These are phyloP conservation scores for Heliothis subflexa DNA, from an alignment of 1,140 invertebrate species.

Conservation along the genomic window DNA sequence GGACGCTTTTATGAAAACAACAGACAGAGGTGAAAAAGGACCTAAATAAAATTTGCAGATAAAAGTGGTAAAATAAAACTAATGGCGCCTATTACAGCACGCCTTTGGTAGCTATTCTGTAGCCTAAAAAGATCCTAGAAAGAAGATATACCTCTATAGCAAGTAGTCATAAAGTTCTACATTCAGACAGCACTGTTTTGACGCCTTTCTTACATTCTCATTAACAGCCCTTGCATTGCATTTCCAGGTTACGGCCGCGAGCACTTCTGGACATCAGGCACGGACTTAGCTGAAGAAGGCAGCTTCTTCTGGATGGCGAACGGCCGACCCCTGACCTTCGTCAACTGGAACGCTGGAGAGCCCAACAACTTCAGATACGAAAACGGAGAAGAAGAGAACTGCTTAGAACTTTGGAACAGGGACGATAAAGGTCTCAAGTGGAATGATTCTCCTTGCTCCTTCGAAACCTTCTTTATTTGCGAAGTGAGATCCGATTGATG, in stretches of 20 bases:
- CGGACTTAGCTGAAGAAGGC: conserved; percentile 95
- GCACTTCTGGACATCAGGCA: conserved; percentile 97
- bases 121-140: too few species aligned
- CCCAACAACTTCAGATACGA: conserved; percentile 97
- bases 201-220: neutral
- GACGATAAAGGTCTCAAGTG: conserved; percentile 96
- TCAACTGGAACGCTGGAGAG: conserved; percentile 97
- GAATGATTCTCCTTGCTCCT: conserved; percentile 97
- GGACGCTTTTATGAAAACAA: too few species aligned
- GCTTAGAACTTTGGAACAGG: conserved; percentile 95
- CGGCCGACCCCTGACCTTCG: conserved; percentile 94
- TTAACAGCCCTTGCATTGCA: neutral
- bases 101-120: too few species aligned
- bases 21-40: too few species aligned
- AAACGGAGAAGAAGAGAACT: conserved; percentile 97
- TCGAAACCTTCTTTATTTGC: conserved; percentile 96
- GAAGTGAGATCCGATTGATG: conserved; percentile 90
- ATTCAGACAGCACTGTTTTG: too few species aligned
- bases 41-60: too few species aligned
- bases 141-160: too few species aligned
- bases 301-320: conserved; percentile 97
- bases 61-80: too few species aligned
- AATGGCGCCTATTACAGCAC: too few species aligned
- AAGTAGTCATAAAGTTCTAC: too few species aligned
- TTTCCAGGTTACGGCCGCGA: conserved; percentile 93